phyloP scores from a whole-genome alignment of 2,113 vertebrate species.

The Megalops atlanticus region DNA sequence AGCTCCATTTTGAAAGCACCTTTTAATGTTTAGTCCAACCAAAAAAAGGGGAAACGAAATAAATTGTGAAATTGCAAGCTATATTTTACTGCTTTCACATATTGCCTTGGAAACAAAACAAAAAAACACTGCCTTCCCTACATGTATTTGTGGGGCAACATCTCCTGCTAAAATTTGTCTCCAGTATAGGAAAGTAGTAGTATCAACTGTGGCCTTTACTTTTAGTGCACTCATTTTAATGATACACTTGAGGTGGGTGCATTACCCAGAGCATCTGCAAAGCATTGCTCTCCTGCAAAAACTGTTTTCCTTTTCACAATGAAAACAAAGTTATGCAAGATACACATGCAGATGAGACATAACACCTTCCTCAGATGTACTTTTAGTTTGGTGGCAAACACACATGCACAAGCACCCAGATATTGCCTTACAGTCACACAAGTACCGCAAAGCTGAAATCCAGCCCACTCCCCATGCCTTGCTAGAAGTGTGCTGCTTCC shows the following conservation, averaged over 20 bases:
- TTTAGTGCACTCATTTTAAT: neutral
- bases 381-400: neutral
- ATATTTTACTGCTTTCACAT: neutral
- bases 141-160: neutral
- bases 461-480: no score
- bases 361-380: no score
- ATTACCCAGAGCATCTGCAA: neutral
- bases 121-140: neutral
- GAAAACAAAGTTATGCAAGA: no score
- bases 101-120: constrained; percentile 1
- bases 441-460: neutral
- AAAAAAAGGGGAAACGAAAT: neutral
- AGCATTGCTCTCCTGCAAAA: no score
- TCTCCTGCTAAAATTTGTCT: neutral
- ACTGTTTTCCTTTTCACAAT: no score
- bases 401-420: neutral
- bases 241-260: neutral
- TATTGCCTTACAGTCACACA: neutral
- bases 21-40: neutral
- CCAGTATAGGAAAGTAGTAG: neutral
- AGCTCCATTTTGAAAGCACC: neutral
- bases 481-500: no score
- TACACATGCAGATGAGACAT: no score
- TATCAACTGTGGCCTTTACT: neutral
- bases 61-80: neutral